Base-by-base conservation (phyloP, 2,113 vertebrate genomes). In the Pyrgilauda ruficollis region DNA sequence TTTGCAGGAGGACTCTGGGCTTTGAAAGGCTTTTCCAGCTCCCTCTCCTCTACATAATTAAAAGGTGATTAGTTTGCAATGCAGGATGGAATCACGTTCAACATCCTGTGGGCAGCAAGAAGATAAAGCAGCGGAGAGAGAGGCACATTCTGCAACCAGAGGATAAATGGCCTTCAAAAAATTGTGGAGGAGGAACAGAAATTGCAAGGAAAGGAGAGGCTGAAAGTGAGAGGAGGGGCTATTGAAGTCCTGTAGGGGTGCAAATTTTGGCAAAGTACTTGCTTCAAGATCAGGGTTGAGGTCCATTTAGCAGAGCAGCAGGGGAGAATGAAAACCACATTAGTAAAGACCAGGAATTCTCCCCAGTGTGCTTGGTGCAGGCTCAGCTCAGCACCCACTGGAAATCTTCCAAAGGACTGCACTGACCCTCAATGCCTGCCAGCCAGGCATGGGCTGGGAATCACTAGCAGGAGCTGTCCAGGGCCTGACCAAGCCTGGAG, bases 301-400 rank as follows among this genome's bases (percentile, higher is more conserved):
- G 70, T 94, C 87, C 74, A 73, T 94, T 96, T 94, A 94, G 68
- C 90, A 90, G 92, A 97, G 79, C 86, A 95, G 86, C 17, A 11
- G 84, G 76, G 73, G 76, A 92, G 88, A 92, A 94, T 75, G 61
- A 76, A 93, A 89, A 84, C 21, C 53, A 89, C 84, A 88, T 93
- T 78, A 94, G 79, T 19, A 27, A 67, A 77, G 88, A 81, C 46
- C 52, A 63, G 31, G 1, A 89, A 70, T 77, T 84, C 82, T 94
- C 68, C 53, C 62, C 80, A 23, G 20, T n/a, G 47, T 3, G 7
- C 49, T 77, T 6, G 0, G 64, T 23, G 49, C 44, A 78, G 83
- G 62, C 88, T 93, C 33, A 3, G 35, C 83, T 90, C 80, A 30
- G 92, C 79, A 90, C 73, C 84, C 68, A 47, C 0, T 84, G 87